These are phyloP conservation scores for Psilopsiagon aurifrons DNA, from an alignment of 2,113 vertebrate species.

Conservation along the genomic window DNA sequence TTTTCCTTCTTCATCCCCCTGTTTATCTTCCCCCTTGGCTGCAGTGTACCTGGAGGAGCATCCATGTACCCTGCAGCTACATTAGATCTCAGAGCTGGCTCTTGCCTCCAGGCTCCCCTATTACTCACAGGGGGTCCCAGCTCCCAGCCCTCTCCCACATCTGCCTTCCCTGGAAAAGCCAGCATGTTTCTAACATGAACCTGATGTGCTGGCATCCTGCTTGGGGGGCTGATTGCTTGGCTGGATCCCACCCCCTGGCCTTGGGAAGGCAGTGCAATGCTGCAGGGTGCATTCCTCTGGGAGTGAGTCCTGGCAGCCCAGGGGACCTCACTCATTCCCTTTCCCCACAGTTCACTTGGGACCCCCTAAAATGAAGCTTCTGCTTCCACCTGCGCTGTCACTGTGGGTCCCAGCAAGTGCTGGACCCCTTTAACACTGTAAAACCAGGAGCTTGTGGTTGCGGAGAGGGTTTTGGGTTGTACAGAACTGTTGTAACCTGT, in stretches of 20 bases:
- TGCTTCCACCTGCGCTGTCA: rapidly evolving
- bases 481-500: constrained; percentile 41
- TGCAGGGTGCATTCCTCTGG: rapidly evolving
- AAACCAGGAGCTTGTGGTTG: background rate
- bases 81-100: background rate
- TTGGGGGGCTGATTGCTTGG: background rate
- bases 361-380: background rate
- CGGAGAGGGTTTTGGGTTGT: constrained; percentile 15
- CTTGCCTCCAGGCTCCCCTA: background rate
- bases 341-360: background rate
- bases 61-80: rapidly evolving
- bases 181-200: rapidly evolving
- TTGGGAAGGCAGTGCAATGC: background rate
- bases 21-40: background rate
- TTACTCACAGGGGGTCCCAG: background rate
- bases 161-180: background rate
- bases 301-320: background rate
- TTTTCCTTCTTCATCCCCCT: background rate
- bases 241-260: background rate
- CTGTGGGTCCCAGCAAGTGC: background rate
- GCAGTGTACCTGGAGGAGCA: background rate
- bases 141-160: background rate
- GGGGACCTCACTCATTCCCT: background rate
- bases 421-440: background rate
- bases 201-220: rapidly evolving